Conservation (phyloP, 2,888 invertebrate genomes). For the Oxytorus armatus region DNA sequence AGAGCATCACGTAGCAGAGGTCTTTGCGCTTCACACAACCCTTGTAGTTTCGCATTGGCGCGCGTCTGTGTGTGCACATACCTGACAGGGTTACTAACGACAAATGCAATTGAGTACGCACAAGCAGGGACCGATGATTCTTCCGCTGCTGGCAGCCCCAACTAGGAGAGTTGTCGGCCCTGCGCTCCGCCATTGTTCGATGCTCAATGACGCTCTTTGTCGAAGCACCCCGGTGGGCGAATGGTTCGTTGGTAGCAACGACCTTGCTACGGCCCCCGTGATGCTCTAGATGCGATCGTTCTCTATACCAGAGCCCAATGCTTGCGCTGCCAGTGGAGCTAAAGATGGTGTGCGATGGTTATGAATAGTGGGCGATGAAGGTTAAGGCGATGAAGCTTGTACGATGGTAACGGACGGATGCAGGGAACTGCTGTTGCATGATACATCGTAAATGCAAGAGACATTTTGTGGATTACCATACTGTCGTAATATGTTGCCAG, state of each 20-base stretch:
- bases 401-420: no score
- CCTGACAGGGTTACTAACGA: conserved; percentile 18
- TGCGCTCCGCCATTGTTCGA: conserved; percentile 59
- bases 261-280: neutral
- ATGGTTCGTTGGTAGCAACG: conserved; percentile 39
- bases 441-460: no score
- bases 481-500: no score
- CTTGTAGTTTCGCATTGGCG: conserved; percentile 4
- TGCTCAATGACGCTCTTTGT: conserved; percentile 63
- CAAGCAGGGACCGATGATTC: conserved; percentile 19
- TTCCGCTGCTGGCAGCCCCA: conserved; percentile 34
- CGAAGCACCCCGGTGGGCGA: conserved; percentile 45
- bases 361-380: no score
- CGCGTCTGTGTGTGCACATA: conserved; percentile 2
- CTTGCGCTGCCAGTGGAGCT: no score
- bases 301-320: no score
- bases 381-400: no score
- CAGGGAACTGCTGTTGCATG: no score
- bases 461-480: no score
- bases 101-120: conserved; percentile 40
- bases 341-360: no score
- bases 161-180: conserved; percentile 25
- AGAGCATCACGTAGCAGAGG: no score
- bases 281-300: no score
- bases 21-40: neutral